Base-by-base conservation (phyloP, 1,140 invertebrate genomes). In the Drosophila cardini region DNA sequence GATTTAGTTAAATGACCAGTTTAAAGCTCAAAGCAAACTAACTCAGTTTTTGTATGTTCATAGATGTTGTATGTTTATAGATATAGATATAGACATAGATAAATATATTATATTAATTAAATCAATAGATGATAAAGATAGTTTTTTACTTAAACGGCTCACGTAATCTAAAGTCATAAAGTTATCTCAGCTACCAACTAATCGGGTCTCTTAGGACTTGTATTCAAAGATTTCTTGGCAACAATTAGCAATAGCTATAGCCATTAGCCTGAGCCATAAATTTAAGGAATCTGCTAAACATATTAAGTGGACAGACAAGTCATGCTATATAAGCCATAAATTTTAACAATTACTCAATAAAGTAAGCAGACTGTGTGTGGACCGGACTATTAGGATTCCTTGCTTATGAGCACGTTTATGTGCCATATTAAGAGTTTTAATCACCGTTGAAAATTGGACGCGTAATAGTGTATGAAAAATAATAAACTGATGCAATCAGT, bases 261-360 rank as follows among this genome's bases (percentile, higher is more conserved):
- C 48, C 70, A 85, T 85, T 80, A 81, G 64, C 48, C 63, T 38
- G 15, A 40, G 63, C 43, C 75, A 81, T 85, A 85, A 85, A 86
- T 78, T 69, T 52, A 32, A 45, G 34, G 61, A 55, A 63, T 77
- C 11, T 15, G 18, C 55, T 50, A 34, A 62, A 53, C 62, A 71
- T 64, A 80, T 80, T 77, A 80, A 74, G 81, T 80, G 76, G 61
- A 60, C 58, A 65, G 53, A 53, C 62, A 71, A 67, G 72, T 67
- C 36, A 50, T 32, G 43, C 8, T 30, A 1, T 55, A 11, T 15
- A 42, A 57, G 72, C 76, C 75, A 82, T 86, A 87, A 86, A 86
- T 86, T 72, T 79, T 72, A 86, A 86, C 87, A 86, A 87, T 67
- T 63, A 82, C 76, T 58, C 64, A 76, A 87, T 87, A 78, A 87